Base-by-base conservation (phyloP, 2,113 vertebrate species). In the Zosterops borbonicus region DNA sequence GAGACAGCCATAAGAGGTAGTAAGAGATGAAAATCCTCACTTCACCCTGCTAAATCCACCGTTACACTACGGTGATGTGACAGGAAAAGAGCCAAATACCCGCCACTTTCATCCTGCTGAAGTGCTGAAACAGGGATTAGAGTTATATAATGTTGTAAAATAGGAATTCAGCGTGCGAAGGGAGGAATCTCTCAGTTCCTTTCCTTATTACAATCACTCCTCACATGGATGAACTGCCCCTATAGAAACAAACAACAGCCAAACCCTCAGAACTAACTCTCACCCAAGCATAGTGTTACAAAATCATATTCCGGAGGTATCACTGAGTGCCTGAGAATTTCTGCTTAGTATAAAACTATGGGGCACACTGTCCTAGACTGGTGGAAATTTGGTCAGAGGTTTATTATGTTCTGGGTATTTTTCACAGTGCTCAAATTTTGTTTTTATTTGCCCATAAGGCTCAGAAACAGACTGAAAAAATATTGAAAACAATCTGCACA, bases 41-140 rank as follows among this genome's bases (percentile, higher is more conserved):
- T 92, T 96, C 90, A 95, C 85, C 71, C 88, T 78, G 64, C 71
- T 96, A 96, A 95, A 94, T 90, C 87, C 83, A 78, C 79, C 49
- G 44, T 71, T 92, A 46, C n/a, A 22, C 35, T 81, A 15, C 14
- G 49, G 83, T 83, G 83, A 67, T 92, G 85, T 78, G 92, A 90
- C 85, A 96, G 86, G 88, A 96, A 55, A 92, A 88, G 82, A 90
- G 85, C 79, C 88, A 94, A 93, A 91, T 80, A 90, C 87, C 75
- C 80, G 47, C 42, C 70, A 70, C 87, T 87, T 88, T 73, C 87
- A 90, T 86, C 76, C 89, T 68, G 44, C 69, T 91, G 73, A 94
- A 89, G 89, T 52, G 49, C 69, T 94, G 92, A 94, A 78, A 87
- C 78, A 49, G 55, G 85, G 83, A 97, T 95, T 94, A 94, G 56